Evolutionary conservation across 1,140 invertebrate species (phyloP).

Genomic region (Phortica variegata): DNA sequence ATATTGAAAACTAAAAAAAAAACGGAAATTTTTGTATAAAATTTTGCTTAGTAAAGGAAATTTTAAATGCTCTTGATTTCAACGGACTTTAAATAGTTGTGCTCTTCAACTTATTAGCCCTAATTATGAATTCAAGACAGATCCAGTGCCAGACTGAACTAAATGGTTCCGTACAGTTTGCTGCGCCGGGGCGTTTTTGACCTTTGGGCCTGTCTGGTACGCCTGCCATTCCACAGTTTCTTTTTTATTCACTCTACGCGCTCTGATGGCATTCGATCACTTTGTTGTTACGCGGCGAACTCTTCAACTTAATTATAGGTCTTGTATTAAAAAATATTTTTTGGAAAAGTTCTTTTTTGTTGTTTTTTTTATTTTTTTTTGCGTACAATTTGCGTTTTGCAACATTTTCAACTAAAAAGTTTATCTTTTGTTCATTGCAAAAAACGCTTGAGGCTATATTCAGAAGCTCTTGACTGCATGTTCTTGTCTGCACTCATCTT

Average conservation of each 20-base stretch:
- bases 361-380: too few species aligned
- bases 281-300: conserved; percentile 42
- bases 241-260: background rate
- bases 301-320: conserved; percentile 52
- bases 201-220: conserved; percentile 30
- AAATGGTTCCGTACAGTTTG: conserved; percentile 14
- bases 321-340: conserved; percentile 27
- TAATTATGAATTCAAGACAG: too few species aligned
- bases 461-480: conserved; percentile 47
- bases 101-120: too few species aligned
- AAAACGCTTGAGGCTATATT: conserved; percentile 47
- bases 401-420: too few species aligned
- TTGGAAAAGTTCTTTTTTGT: too few species aligned
- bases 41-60: too few species aligned
- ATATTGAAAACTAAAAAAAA: too few species aligned
- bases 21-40: too few species aligned
- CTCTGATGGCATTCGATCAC: conserved; percentile 39
- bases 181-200: conserved; percentile 32
- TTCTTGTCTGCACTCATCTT: conserved; percentile 4
- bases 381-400: too few species aligned
- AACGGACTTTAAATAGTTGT: too few species aligned
- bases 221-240: background rate
- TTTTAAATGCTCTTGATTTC: too few species aligned
- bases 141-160: too few species aligned
- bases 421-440: conserved; percentile 26